Conservation (phyloP, 2,113 vertebrate genomes). For the Chionodraco myersi region DNA sequence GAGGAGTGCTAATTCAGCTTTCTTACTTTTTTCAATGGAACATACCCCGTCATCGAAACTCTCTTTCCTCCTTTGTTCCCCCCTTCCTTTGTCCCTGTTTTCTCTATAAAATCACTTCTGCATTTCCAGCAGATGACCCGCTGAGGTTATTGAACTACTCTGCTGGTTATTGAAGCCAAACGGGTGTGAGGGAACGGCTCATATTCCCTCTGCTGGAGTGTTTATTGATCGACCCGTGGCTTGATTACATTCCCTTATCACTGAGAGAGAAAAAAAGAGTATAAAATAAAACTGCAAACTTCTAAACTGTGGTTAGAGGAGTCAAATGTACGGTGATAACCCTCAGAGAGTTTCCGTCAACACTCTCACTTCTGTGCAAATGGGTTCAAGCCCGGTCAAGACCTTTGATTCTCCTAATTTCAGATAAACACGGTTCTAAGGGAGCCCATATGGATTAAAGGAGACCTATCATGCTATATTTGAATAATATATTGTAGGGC, state of each 20-base stretch:
- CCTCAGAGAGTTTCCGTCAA: background rate
- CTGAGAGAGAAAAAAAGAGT: background rate
- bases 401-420: background rate
- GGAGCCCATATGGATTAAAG: no score
- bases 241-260: slow-evolving; percentile 16
- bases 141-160: slow-evolving; percentile 59
- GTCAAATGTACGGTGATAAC: slow-evolving; percentile 12
- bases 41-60: slow-evolving; percentile 63
- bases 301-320: background rate
- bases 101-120: slow-evolving; percentile 62
- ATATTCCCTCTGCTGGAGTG: slow-evolving; percentile 37
- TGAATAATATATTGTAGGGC: no score
- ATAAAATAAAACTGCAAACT: background rate
- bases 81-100: slow-evolving; percentile 47
- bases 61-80: background rate
- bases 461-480: no score
- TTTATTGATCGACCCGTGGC: slow-evolving; percentile 48
- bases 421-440: no score
- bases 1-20: slow-evolving; percentile 74
- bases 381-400: slow-evolving; percentile 4
- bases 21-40: slow-evolving; percentile 73
- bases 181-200: background rate
- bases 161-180: slow-evolving; percentile 26
- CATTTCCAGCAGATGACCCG: slow-evolving; percentile 47
- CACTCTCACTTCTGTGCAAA: slow-evolving; percentile 28